A percentile compares a stretch with the other conserved stretches of the same genome.
Evolutionary conservation across 2,888 invertebrate species (phyloP).

Genomic region (Octodonta nipae): DNA sequence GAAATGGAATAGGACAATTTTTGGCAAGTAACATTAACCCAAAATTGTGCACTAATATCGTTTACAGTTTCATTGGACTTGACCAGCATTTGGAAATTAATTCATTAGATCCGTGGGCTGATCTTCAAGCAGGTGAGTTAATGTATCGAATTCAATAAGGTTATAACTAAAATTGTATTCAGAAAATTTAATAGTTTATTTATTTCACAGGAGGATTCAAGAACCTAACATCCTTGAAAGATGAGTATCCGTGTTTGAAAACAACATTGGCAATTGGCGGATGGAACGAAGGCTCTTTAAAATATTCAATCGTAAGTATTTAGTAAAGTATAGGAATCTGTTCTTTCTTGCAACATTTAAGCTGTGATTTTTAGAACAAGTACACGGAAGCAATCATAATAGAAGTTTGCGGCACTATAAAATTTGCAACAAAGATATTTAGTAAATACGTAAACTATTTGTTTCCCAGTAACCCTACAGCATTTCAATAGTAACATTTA

Average conservation of each 20-base stretch:
- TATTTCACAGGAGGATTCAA: conserved; percentile 43
- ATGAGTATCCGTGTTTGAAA: conserved; percentile 39
- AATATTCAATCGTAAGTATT: conserved; percentile 33
- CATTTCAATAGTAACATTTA: no score
- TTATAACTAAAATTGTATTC: background rate
- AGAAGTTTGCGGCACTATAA: no score
- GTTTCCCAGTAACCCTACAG: no score
- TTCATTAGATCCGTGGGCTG: conserved; percentile 33
- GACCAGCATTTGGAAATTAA: conserved; percentile 34
- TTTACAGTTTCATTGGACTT: conserved; percentile 69
- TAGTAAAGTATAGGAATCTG: no score
- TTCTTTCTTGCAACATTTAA: no score
- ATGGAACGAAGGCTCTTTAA: conserved; percentile 45
- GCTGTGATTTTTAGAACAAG: no score
- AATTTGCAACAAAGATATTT: no score
- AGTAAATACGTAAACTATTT: no score
- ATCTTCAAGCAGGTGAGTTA: conserved; percentile 27
- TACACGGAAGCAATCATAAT: no score
- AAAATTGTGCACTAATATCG: conserved; percentile 62
- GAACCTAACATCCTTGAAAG: conserved; percentile 42
- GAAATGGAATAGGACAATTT: conserved; percentile 52
- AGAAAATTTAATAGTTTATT: conserved; percentile 18
- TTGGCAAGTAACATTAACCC: conserved; percentile 56
- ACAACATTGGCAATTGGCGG: conserved; percentile 51
- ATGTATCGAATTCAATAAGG: background rate